Evolutionary conservation across 1,140 invertebrate species (phyloP).

Genomic region (Cotesia chilonis): DNA sequence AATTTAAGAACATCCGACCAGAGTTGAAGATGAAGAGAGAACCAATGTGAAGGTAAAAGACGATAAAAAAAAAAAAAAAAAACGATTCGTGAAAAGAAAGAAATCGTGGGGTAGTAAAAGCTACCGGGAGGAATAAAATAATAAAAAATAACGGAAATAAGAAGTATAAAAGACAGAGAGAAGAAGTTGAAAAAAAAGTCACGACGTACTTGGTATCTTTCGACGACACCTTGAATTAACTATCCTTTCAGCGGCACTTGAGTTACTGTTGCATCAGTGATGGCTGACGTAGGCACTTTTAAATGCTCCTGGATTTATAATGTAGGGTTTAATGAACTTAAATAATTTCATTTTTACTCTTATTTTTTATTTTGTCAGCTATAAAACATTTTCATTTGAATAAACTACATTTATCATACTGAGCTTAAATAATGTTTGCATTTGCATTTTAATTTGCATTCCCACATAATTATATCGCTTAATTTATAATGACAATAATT

Average conservation of each 20-base stretch:
- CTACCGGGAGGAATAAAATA: conserved; percentile 5
- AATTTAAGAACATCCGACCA: too few species aligned
- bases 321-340: conserved; percentile 17
- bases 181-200: conserved; percentile 30
- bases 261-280: conserved; percentile 32
- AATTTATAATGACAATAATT: too few species aligned
- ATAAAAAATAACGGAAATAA: neutral
- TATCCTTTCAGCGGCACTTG: conserved; percentile 40
- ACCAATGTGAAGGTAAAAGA: neutral
- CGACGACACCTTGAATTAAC: conserved; percentile 42
- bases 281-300: conserved; percentile 23
- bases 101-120: conserved; percentile 18
- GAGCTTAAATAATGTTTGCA: too few species aligned
- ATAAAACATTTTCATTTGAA: neutral
- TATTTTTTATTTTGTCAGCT: neutral
- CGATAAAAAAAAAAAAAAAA: conserved; percentile 20
- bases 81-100: neutral
- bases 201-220: conserved; percentile 35
- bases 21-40: too few species aligned
- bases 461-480: too few species aligned
- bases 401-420: too few species aligned
- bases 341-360: conserved; percentile 18
- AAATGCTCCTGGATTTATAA: conserved; percentile 7
- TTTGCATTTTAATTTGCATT: too few species aligned
- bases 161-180: conserved; percentile 10